Evolutionary conservation across 2,888 invertebrate species (phyloP).

Genomic region (Polymixis lichenea): DNA sequence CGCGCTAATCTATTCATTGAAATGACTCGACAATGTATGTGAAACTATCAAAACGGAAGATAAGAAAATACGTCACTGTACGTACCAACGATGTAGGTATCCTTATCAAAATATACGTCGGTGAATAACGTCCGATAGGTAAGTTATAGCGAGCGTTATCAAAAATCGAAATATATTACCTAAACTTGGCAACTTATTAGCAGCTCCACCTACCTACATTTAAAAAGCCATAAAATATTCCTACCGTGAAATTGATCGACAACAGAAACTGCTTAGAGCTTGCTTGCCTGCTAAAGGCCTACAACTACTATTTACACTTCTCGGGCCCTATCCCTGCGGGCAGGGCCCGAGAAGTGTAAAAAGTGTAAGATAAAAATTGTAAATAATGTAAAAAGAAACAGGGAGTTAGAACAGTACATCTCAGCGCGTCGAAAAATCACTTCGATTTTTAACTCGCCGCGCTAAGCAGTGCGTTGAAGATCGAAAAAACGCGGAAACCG

Average conservation of each 20-base stretch:
- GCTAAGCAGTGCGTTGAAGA: too few species aligned
- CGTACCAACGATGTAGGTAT: background rate
- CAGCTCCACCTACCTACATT: background rate
- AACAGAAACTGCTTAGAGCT: background rate
- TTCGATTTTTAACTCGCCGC: too few species aligned
- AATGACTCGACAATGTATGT: conserved; percentile 3
- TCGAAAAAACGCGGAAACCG: too few species aligned
- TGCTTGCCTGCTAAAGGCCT: too few species aligned
- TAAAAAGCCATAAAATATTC: background rate
- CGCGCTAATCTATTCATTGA: background rate
- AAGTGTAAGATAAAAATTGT: too few species aligned
- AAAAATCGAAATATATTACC: background rate
- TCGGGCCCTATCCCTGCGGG: too few species aligned
- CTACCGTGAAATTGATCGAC: background rate
- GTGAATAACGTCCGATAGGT: background rate
- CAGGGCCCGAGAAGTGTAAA: too few species aligned
- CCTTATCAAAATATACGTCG: conserved; percentile 14
- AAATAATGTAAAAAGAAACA: too few species aligned
- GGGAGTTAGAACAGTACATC: too few species aligned
- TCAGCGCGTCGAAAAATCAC: too few species aligned
- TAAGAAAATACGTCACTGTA: conserved; percentile 14
- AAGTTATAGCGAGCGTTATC: background rate
- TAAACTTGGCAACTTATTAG: background rate
- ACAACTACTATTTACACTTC: too few species aligned
- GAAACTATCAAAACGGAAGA: conserved; percentile 3